phyloP scores from a whole-genome alignment of 2,113 vertebrate genomes.

The Tachuris rubrigastra region DNA sequence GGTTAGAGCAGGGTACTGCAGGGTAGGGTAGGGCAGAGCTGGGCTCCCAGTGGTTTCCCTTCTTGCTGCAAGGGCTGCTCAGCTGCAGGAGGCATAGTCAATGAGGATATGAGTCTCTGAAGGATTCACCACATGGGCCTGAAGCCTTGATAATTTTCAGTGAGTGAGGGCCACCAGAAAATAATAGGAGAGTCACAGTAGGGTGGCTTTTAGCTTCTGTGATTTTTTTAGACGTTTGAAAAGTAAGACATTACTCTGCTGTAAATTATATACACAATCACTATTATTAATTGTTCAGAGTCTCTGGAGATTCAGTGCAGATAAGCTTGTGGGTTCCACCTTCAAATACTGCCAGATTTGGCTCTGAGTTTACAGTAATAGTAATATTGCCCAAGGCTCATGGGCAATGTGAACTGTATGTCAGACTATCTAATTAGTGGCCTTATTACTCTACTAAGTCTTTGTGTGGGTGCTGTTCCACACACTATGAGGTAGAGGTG shows the following conservation, averaged over 20 bases:
- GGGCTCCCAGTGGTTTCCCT: neutral
- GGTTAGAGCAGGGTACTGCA: neutral
- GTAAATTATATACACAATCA: neutral
- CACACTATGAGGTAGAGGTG: accelerated
- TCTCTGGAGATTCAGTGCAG: neutral
- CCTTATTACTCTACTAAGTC: neutral
- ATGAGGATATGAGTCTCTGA: neutral
- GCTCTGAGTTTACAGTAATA: neutral
- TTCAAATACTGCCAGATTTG: neutral
- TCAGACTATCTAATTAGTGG: neutral
- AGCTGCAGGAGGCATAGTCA: neutral
- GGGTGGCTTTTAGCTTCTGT: neutral
- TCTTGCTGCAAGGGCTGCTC: neutral
- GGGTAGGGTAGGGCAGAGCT: neutral
- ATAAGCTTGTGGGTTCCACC: neutral
- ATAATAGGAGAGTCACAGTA: neutral
- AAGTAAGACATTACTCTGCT: neutral
- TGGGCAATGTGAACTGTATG: neutral
- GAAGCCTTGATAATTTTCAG: neutral
- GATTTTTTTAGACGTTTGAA: neutral
- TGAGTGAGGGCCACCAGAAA: neutral
- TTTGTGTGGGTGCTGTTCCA: neutral
- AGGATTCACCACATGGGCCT: neutral
- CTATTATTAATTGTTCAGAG: neutral
- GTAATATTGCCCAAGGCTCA: neutral